Percentiles rank a stretch among this genome's conserved stretches.
Conservation (phyloP, 2,113 vertebrate species). For the Gopherus evgoodei region DNA sequence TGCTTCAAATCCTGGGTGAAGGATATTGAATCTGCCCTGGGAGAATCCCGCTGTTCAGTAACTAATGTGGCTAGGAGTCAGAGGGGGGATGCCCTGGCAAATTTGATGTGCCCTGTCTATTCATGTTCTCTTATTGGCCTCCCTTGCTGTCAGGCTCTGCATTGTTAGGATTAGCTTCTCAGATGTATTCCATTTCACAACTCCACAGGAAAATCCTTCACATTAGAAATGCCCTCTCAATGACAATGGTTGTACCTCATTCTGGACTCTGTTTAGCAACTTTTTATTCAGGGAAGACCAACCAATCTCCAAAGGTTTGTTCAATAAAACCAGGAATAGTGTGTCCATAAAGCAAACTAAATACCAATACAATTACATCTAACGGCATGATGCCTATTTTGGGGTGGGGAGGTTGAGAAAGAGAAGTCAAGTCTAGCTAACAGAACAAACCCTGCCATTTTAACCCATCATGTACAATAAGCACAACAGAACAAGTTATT, state of each 20-base stretch:
- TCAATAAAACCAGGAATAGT: not conserved
- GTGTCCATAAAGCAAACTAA: not conserved
- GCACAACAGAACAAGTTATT: not conserved
- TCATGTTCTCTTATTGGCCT: not conserved
- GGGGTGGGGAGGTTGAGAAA: not conserved
- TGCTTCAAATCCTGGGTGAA: not conserved
- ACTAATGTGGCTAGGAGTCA: fast-evolving
- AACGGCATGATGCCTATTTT: not conserved
- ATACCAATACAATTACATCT: not conserved
- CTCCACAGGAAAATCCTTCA: fast-evolving
- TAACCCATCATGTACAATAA: not conserved
- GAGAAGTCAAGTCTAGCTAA: not conserved
- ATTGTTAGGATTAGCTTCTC: not conserved
- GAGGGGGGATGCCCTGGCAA: not conserved
- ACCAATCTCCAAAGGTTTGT: not conserved
- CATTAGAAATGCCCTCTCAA: not conserved
- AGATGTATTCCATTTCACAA: not conserved
- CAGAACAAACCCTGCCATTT: not conserved
- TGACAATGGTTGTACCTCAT: not conserved
- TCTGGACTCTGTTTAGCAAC: not conserved
- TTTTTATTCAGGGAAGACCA: not conserved
- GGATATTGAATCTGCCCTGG: not conserved
- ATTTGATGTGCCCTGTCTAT: not conserved
- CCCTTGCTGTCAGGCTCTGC: not conserved
- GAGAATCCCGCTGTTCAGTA: not conserved